Evolutionary conservation across 2,113 vertebrate species (phyloP).

Genomic region (Andinoacara biseriatus): DNA sequence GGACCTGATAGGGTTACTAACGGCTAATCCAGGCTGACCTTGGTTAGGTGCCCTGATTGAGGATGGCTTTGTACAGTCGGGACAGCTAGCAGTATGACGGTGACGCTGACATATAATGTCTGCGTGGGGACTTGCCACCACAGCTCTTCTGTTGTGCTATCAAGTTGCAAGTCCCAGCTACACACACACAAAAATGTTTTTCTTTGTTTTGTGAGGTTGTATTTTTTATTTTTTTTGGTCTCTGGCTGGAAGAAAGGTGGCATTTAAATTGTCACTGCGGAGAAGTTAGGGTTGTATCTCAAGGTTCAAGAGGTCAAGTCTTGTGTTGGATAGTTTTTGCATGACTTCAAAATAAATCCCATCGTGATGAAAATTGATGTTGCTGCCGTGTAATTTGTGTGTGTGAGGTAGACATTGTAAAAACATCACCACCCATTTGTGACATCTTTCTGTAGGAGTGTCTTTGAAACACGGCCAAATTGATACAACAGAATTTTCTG

Average conservation of each 20-base stretch:
- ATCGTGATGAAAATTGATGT: constrained; percentile 74
- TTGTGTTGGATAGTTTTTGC: constrained; percentile 67
- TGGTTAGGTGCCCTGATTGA: constrained; percentile 81
- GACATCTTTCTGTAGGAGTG: constrained; percentile 44
- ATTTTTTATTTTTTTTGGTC: constrained; percentile 39
- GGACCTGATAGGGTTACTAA: constrained; percentile 85
- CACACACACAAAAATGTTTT: constrained; percentile 31
- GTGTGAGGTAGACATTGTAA: constrained; percentile 32
- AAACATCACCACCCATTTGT: constrained; percentile 46
- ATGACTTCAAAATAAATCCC: constrained; percentile 78
- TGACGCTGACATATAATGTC: constrained; percentile 83
- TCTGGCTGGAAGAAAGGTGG: constrained; percentile 75
- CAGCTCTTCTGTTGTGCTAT: constrained; percentile 83
- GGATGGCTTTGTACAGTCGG: constrained; percentile 84
- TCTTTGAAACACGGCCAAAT: constrained; percentile 27
- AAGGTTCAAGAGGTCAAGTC: constrained; percentile 79
- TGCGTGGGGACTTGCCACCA: constrained; percentile 77
- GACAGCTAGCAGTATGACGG: constrained; percentile 80
- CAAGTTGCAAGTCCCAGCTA: constrained; percentile 79
- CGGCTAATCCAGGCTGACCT: constrained; percentile 85
- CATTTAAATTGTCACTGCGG: constrained; percentile 80
- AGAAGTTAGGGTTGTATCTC: constrained; percentile 71
- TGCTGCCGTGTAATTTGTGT: constrained; percentile 43
- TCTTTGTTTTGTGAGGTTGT: not conserved
- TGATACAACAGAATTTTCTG: constrained; percentile 28